Evolutionary conservation across 2,888 invertebrate species (phyloP), one percentile per base, ranked within the genome.

Genomic region (Tridacna gigas): DNA sequence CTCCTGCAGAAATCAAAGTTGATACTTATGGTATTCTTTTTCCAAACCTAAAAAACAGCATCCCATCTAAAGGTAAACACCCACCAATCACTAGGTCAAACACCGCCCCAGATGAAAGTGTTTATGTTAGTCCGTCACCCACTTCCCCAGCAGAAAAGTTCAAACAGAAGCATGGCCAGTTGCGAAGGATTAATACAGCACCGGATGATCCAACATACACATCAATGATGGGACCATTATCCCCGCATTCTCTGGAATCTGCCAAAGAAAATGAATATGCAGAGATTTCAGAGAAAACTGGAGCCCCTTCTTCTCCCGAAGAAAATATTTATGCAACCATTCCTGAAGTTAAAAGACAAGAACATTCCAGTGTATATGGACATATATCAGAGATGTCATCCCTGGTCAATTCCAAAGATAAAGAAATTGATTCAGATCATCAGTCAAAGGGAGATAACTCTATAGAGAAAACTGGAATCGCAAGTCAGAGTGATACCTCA

Each of bases 1-100:
- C 63, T 51, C 75, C 85, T 26, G 60, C 48, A 26, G 73, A 81
- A 20, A 60, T 37, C 48, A 77, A 74, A 69, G 67, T 79, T 28
- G 87, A 87, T 61, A 74, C 77, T 45, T 87, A 87, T 78, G 87
- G 73, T 15, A 85, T 85, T 47, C 79, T 87, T 5, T 87, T 85
- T 48, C 87, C 84, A 66, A 84, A 87, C 25, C 81, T 85, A 11
- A 84, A 79, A 45, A 84, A 82, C 61, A 76, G 47, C 51, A 63
- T n/a, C 25, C 74, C 74, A 12, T 22, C 25, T 3, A 84, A 69
- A 66, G n/a, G 74, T 28, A 56, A 71, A 74, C 63, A 18, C 61
- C 79, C 83, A 65, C 79, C 80, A 51, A 74, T 83, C 0, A 79
- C 69, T 47, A 65, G 86, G 69, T 69, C 81, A n/a, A 81, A 86